Base-by-base conservation (phyloP, 2,797 vertebrate genomes). In the Cynopterus sphinx region DNA sequence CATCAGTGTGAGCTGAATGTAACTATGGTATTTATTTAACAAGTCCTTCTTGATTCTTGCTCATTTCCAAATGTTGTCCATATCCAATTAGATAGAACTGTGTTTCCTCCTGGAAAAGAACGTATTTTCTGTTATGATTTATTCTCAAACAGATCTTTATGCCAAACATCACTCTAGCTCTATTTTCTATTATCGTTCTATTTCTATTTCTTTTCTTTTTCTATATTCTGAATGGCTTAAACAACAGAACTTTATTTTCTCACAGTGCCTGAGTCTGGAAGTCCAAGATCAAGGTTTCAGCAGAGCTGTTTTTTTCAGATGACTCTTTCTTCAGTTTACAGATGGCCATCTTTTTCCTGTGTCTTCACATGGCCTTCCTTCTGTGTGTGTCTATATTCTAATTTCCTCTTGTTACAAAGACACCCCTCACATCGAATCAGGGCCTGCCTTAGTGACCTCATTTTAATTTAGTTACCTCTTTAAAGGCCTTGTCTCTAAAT, bases 31-130 rank as follows among this genome's bases (percentile, higher is more conserved):
- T 89, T 95, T 71, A 71, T 49, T 75, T 75, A 41, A 41, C 36
- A 81, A 46, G 36, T 9, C 8, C 55, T 59, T 43, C 65, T 90
- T 87, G 43, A 71, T 17, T 26, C 33, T 68, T 55, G 65, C 15
- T 79, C 39, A 51, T 84, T 94, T 74, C 59, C 57, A 78, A 84
- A 59, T 67, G 41, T 55, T 49, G 87, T 63, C 63, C 61, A 41
- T 57, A 87, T 41, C 6, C 53, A 82, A 41, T 51, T 57, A 68
- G 31, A 67, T 9, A 39, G 61, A n/a, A 33, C 59, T 87, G 65
- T 74, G 36, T 57, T 85, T 59, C 71, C 67, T 93, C 83, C 78
- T 71, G 67, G 71, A 90, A 68, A 92, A 79, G 41, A 94, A 53
- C 46, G 49, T 63, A 5, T 49, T 73, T 89, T 79, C 89, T 90